A percentile compares a stretch with the other conserved stretches of the same genome.
These are phyloP conservation scores for Myopa testacea DNA, from an alignment of 2,888 invertebrate species.

Conservation along the genomic window DNA sequence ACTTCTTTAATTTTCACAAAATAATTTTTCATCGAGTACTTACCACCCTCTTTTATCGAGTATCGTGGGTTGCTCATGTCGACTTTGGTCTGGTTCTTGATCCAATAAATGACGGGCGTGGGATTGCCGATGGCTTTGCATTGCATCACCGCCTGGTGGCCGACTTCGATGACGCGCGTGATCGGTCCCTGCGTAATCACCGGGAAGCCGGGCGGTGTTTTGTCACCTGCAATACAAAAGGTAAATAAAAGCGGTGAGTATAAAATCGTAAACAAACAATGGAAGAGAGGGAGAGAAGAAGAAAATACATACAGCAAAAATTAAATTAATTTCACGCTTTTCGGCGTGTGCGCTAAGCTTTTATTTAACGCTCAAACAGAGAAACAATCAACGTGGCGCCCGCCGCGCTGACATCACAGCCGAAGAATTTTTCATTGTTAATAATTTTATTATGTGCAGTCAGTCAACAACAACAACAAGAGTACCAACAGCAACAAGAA, in stretches of 20 bases:
- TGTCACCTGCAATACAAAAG: slow-evolving; percentile 73
- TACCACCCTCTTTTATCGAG: slow-evolving; percentile 81
- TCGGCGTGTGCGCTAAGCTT: too few species aligned
- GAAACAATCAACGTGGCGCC: too few species aligned
- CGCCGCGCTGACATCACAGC: too few species aligned
- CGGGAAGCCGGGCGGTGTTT: slow-evolving; percentile 93
- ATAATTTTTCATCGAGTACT: too few species aligned
- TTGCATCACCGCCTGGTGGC: slow-evolving; percentile 88
- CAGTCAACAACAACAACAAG: not conserved
- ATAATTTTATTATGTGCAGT: slow-evolving; percentile 12
- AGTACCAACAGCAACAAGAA: not conserved
- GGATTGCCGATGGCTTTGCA: slow-evolving; percentile 92
- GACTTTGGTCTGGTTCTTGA: slow-evolving; percentile 91
- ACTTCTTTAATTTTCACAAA: too few species aligned
- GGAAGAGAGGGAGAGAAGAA: slow-evolving; percentile 34
- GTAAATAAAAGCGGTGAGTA: slow-evolving; percentile 18
- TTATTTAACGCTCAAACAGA: too few species aligned
- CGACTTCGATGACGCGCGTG: slow-evolving; percentile 96
- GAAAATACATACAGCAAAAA: slow-evolving; percentile 21
- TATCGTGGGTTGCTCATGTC: slow-evolving; percentile 88
- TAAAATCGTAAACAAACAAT: not conserved
- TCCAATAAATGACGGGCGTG: slow-evolving; percentile 87
- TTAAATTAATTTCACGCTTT: slow-evolving; percentile 5
- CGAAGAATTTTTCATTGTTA: not conserved
- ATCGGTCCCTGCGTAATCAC: slow-evolving; percentile 87